Conservation (phyloP, 2,888 invertebrate species). For the Platycheirus rosarum region DNA sequence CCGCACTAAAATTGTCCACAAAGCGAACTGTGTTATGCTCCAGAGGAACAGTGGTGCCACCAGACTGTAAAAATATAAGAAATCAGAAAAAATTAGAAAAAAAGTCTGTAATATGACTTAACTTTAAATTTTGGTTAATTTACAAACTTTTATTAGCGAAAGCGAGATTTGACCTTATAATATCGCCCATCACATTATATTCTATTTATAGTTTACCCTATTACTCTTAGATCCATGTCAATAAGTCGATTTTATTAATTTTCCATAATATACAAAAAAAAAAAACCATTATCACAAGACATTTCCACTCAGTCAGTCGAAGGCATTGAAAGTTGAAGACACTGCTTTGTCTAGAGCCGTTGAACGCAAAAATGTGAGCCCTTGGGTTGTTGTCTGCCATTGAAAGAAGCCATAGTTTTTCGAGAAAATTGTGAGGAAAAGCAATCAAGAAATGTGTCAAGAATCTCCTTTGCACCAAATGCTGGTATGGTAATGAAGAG, state of each 20-base stretch:
- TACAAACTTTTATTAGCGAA: too few species aligned
- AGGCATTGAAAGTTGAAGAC: slow-evolving; percentile 21
- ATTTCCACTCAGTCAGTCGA: slow-evolving; percentile 29
- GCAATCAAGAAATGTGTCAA: slow-evolving; percentile 39
- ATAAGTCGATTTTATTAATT: slow-evolving; percentile 8
- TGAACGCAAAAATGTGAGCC: slow-evolving; percentile 2
- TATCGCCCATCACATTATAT: too few species aligned
- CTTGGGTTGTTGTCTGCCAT: slow-evolving; percentile 12
- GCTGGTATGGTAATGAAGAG: slow-evolving; percentile 15
- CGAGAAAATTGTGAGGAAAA: slow-evolving; percentile 10
- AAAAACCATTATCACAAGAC: slow-evolving; percentile 7
- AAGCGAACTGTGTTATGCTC: slow-evolving; percentile 98
- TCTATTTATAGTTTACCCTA: too few species aligned
- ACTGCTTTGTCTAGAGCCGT: slow-evolving; percentile 12
- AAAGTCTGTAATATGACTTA: too few species aligned
- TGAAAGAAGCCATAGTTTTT: slow-evolving; percentile 15
- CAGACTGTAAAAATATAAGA: slow-evolving; percentile 86
- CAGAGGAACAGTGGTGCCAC: slow-evolving; percentile 97
- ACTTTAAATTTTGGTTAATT: too few species aligned
- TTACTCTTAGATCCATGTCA: slow-evolving; percentile 7
- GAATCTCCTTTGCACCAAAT: background rate
- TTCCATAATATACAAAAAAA: background rate
- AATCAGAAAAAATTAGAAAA: too few species aligned
- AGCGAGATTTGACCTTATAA: background rate
- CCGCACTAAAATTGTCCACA: slow-evolving; percentile 99